Conservation (phyloP, 1,140 invertebrate species). For the Bemisia tabaci region DNA sequence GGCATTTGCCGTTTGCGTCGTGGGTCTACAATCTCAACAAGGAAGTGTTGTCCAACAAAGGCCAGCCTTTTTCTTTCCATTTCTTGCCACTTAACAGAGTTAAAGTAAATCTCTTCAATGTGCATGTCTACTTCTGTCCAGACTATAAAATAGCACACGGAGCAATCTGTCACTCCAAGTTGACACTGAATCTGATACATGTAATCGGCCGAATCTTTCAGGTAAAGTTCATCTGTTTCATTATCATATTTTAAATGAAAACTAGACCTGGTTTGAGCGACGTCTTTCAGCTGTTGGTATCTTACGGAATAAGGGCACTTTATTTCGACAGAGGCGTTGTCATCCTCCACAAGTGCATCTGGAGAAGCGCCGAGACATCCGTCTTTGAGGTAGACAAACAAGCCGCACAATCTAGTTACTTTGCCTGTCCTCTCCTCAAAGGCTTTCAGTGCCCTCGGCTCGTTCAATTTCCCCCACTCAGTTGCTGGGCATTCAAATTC, state of each 20-base stretch:
- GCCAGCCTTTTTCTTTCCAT: neutral
- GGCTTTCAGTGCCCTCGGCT: neutral
- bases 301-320: neutral
- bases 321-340: neutral
- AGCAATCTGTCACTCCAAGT: neutral
- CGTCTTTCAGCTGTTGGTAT: neutral
- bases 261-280: neutral
- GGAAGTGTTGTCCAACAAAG: neutral
- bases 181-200: neutral
- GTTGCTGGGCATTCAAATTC: neutral
- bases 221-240: neutral
- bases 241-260: neutral
- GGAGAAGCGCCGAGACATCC: neutral
- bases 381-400: neutral
- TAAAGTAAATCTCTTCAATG: neutral
- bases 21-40: neutral
- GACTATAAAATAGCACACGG: neutral
- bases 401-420: neutral
- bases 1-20: neutral
- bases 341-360: neutral
- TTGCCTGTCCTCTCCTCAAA: neutral
- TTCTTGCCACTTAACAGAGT: neutral
- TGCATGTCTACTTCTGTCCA: neutral
- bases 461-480: neutral
- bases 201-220: neutral